Conservation (phyloP, 2,113 vertebrate genomes). For the Glareola pratincola region DNA sequence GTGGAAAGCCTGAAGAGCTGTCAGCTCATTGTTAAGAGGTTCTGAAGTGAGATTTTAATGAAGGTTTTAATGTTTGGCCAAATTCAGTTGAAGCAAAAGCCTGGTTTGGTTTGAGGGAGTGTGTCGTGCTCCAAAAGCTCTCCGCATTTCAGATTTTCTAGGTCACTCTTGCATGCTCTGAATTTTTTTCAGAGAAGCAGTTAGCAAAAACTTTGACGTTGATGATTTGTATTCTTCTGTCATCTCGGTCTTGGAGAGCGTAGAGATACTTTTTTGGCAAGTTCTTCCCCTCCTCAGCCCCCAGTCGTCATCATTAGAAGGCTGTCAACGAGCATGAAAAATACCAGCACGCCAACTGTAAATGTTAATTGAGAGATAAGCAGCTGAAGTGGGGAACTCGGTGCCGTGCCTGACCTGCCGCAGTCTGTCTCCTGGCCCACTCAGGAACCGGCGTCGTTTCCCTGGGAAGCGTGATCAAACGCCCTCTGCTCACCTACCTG, state of each 20-base stretch:
- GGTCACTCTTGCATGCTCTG: slow-evolving; percentile 31
- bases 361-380: slow-evolving; percentile 3
- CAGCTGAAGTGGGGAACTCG: neutral
- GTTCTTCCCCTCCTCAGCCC: slow-evolving; percentile 26
- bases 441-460: neutral
- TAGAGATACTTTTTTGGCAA: slow-evolving; percentile 2
- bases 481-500: neutral
- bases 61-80: neutral
- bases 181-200: neutral
- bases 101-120: neutral
- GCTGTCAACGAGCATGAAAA: slow-evolving; percentile 32
- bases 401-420: neutral
- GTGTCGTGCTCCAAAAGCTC: neutral
- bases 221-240: slow-evolving; percentile 25
- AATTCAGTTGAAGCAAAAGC: neutral
- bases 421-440: neutral
- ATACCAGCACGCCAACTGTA: neutral
- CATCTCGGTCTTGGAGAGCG: slow-evolving; percentile 1
- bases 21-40: neutral
- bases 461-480: neutral
- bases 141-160: neutral
- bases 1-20: neutral
- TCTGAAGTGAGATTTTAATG: neutral
- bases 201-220: slow-evolving; percentile 18
- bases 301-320: slow-evolving; percentile 29